phyloP scores from a whole-genome alignment of 2,113 vertebrate genomes.

The Actenoides lindsayi region DNA sequence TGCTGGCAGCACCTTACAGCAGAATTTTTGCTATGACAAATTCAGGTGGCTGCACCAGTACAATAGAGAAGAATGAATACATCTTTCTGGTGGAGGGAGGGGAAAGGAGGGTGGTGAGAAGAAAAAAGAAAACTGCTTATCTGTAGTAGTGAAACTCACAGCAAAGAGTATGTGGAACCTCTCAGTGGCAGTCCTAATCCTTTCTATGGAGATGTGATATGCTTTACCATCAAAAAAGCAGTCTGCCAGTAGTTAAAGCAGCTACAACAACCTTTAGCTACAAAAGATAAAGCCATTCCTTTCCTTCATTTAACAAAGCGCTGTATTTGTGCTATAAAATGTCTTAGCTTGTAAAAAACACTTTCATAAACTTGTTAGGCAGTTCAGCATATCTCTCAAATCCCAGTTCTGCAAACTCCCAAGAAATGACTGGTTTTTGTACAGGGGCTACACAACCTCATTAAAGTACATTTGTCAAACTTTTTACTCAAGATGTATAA shows the following conservation, averaged over 20 bases:
- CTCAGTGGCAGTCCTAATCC: not conserved
- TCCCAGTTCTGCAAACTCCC: not conserved
- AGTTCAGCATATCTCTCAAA: not conserved
- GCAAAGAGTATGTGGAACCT: not conserved
- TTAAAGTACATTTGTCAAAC: not conserved
- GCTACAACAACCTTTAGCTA: not conserved
- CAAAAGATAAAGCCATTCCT: not conserved
- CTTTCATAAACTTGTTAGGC: not conserved
- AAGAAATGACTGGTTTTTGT: not conserved
- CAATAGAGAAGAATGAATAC: not conserved
- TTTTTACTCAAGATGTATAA: not conserved
- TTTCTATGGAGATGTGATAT: not conserved
- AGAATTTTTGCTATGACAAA: constrained; percentile 7
- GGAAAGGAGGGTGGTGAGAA: too few species aligned
- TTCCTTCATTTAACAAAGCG: not conserved
- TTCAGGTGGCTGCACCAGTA: not conserved
- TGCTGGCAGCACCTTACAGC: constrained; percentile 29
- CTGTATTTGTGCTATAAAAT: not conserved
- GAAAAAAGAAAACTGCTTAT: not conserved
- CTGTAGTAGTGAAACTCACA: not conserved
- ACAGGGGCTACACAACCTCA: not conserved
- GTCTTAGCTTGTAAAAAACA: not conserved
- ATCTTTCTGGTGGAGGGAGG: not conserved
- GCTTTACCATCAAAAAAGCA: not conserved
- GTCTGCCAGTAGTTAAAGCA: not conserved